These are phyloP conservation scores for Gobius niger DNA, from an alignment of 2,113 vertebrate genomes.

Conservation along the genomic window DNA sequence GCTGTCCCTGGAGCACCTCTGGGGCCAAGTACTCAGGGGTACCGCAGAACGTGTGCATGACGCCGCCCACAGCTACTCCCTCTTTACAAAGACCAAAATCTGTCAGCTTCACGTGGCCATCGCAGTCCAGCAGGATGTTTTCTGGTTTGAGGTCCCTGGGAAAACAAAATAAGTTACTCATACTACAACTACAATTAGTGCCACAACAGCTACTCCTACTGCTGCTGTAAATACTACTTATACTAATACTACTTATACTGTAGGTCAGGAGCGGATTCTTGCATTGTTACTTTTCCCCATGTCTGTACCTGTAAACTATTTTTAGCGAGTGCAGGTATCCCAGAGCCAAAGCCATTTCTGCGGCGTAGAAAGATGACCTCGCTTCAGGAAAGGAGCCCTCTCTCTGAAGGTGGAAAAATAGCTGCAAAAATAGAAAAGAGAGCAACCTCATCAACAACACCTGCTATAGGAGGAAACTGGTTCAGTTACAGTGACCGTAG, in stretches of 20 bases:
- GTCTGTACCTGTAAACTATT: constrained; percentile 77
- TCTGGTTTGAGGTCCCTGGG: constrained; percentile 80
- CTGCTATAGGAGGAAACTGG: neutral
- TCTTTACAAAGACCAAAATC: constrained; percentile 83
- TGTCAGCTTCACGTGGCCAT: constrained; percentile 78
- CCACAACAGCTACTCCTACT: neutral
- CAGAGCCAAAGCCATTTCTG: constrained; percentile 76
- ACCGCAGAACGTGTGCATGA: constrained; percentile 78
- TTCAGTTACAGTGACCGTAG: neutral
- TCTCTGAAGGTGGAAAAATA: constrained; percentile 81
- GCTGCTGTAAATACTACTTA: neutral
- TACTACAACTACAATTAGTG: neutral
- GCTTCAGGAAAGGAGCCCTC: constrained; percentile 74
- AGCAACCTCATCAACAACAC: neutral
- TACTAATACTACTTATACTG: neutral
- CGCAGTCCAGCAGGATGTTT: constrained; percentile 77
- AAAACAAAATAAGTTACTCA: neutral
- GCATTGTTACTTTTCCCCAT: neutral
- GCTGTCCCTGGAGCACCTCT: constrained; percentile 74
- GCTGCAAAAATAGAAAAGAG: constrained; percentile 45
- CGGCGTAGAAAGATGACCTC: constrained; percentile 77
- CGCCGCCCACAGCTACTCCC: constrained; percentile 63
- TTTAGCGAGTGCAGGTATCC: constrained; percentile 79
- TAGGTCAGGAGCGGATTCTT: too few relatives aligned
- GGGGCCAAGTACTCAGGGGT: constrained; percentile 80